These are phyloP conservation scores for Baryphthengus martii DNA, from an alignment of 2,113 vertebrate genomes.

Conservation along the genomic window DNA sequence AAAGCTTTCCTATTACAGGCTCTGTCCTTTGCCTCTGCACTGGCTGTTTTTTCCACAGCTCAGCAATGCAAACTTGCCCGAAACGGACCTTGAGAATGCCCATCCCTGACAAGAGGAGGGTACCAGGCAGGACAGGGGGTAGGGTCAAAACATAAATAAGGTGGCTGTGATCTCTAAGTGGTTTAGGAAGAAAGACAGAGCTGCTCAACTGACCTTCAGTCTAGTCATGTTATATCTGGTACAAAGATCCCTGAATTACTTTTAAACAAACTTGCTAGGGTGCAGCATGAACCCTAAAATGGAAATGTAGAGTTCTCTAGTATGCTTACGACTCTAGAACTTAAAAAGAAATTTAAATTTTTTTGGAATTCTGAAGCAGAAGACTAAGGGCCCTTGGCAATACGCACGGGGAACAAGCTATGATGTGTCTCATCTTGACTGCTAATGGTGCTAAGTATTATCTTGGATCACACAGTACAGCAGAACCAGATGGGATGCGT, in stretches of 20 bases:
- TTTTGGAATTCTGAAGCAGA: neutral
- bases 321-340: neutral
- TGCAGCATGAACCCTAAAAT: neutral
- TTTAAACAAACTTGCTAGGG: neutral
- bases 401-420: neutral
- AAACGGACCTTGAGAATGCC: neutral
- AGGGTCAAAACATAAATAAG: neutral
- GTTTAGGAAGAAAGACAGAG: neutral
- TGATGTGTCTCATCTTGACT: neutral
- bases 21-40: neutral
- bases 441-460: neutral
- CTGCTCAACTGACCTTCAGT: neutral
- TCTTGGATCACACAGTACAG: neutral
- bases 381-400: neutral
- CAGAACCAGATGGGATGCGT: slow-evolving; percentile 39
- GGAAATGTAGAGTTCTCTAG: neutral
- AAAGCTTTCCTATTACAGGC: neutral
- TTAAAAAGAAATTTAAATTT: neutral
- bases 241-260: neutral
- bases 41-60: neutral
- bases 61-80: neutral
- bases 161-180: neutral
- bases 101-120: neutral
- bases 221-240: neutral
- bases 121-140: neutral